These are phyloP conservation scores for Gallinago nigripennis DNA, from an alignment of 2,797 vertebrate genomes.

Conservation along the genomic window DNA sequence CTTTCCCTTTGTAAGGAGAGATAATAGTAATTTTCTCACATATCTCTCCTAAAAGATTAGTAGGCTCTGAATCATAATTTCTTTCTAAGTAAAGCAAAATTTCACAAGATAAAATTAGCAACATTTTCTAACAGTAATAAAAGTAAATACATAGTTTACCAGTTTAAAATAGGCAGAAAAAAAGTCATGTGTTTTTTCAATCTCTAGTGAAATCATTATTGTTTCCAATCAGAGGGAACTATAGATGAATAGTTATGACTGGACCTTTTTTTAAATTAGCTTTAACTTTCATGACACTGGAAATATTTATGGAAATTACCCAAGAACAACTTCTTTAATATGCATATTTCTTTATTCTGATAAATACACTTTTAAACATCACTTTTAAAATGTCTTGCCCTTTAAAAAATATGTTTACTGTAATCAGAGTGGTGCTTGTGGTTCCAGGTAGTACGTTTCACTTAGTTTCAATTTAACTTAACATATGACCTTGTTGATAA, in stretches of 20 bases:
- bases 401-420: constrained; percentile 37
- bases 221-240: neutral
- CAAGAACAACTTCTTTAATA: neutral
- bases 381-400: neutral
- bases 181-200: neutral
- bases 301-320: neutral
- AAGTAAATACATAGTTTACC: neutral
- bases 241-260: neutral
- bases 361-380: neutral
- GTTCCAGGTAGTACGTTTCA: constrained; percentile 25
- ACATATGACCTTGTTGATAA: constrained; percentile 10
- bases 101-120: neutral
- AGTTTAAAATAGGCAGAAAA: neutral
- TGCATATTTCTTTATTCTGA: neutral
- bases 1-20: neutral
- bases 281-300: neutral
- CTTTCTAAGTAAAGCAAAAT: constrained; percentile 8
- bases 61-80: neutral
- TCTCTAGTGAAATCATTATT: neutral
- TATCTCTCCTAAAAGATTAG: neutral
- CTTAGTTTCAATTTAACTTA: constrained; percentile 21
- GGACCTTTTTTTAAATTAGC: neutral
- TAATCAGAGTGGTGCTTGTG: neutral
- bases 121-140: neutral
- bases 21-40: neutral